Evolutionary conservation across 2,888 invertebrate species (phyloP).

Genomic region (Lycophotia porphyrea): DNA sequence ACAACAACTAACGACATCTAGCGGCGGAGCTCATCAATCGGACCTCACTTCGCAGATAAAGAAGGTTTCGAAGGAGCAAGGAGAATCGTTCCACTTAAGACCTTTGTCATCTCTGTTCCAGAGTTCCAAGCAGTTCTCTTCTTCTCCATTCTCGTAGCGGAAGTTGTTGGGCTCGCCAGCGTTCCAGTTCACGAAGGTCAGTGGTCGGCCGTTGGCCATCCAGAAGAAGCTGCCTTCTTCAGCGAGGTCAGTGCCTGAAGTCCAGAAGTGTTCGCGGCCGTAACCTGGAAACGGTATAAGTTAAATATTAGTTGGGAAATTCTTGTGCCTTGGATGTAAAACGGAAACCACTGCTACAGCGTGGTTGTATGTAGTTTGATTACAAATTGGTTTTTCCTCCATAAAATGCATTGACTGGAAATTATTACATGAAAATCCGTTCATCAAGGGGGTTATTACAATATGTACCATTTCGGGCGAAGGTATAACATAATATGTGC

Average conservation of each 20-base stretch:
- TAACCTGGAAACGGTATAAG: conserved; percentile 91
- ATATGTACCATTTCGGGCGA: not conserved
- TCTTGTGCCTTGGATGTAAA: not conserved
- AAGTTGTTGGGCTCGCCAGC: conserved; percentile 98
- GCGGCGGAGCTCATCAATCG: conserved; percentile 76
- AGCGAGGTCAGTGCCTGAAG: conserved; percentile 97
- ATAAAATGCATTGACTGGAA: conserved; percentile 14
- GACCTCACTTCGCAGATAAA: conserved; percentile 96
- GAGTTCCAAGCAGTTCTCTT: conserved; percentile 97
- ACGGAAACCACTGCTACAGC: conserved; percentile 12
- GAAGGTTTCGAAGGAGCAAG: conserved; percentile 97
- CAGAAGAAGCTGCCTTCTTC: conserved; percentile 98
- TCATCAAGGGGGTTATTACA: not conserved
- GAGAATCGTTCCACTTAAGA: conserved; percentile 98
- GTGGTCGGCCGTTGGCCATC: conserved; percentile 97
- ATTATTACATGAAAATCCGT: conserved; percentile 10
- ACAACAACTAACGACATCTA: conserved; percentile 68
- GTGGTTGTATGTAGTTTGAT: conserved; percentile 24
- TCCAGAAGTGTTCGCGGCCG: conserved; percentile 98
- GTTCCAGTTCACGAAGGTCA: conserved; percentile 98
- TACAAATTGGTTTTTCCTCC: conserved; percentile 17
- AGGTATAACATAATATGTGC: not conserved
- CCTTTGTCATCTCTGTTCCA: conserved; percentile 98
- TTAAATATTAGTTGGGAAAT: conserved; percentile 4
- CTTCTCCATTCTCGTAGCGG: conserved; percentile 97